Conservation (phyloP, 2,113 vertebrate species). For the Halichoerus grypus region DNA sequence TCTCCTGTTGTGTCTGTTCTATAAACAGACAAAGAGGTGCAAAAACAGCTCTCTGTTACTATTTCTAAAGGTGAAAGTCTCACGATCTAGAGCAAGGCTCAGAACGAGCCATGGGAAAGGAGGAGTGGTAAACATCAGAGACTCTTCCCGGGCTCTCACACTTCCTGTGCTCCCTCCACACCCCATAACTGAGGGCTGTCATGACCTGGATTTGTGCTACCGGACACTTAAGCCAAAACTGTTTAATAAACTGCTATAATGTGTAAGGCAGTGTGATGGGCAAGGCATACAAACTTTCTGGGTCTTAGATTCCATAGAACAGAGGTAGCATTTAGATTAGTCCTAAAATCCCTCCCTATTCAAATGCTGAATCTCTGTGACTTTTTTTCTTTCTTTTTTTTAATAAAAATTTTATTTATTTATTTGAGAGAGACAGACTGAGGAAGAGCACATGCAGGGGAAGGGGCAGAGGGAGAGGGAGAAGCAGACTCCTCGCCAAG, state of each 20-base stretch:
- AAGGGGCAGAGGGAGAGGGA: too few relatives aligned
- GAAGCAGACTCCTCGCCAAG: too few relatives aligned
- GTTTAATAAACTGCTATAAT: not conserved
- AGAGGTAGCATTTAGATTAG: not conserved
- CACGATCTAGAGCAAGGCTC: not conserved
- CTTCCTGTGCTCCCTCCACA: not conserved
- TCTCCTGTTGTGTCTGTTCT: not conserved
- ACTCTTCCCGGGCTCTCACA: fast-evolving
- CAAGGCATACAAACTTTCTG: not conserved
- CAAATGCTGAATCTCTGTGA: not conserved
- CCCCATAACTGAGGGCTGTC: not conserved
- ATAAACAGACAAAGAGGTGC: not conserved
- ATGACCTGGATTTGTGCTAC: not conserved
- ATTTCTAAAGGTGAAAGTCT: not conserved
- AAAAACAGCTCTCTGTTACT: not conserved
- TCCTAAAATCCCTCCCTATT: not conserved
- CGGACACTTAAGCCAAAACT: not conserved
- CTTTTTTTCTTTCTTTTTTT: not conserved
- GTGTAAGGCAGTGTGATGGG: not conserved
- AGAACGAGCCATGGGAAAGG: not conserved
- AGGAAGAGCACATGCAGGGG: too few relatives aligned
- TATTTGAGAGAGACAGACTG: too few relatives aligned
- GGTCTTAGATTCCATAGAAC: not conserved
- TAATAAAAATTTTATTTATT: too few relatives aligned
- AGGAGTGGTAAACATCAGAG: not conserved